A percentile compares a stretch with the other conserved stretches of the same genome.
These are phyloP conservation scores for Gallinago media DNA, from an alignment of 2,113 vertebrate genomes.

Conservation along the genomic window DNA sequence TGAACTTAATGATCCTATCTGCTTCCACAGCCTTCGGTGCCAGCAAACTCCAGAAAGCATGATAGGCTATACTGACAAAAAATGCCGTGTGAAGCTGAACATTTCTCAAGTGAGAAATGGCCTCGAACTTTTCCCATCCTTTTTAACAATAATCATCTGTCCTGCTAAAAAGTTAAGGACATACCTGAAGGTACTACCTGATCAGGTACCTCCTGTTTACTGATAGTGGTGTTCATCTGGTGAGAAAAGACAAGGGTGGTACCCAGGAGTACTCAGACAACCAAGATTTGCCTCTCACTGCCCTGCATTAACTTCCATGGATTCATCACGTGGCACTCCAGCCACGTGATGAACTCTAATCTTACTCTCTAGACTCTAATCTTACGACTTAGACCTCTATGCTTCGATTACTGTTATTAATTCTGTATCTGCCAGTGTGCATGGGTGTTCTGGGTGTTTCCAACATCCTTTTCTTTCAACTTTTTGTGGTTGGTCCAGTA, in stretches of 20 bases:
- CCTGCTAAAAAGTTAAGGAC: background rate
- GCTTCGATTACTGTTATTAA: background rate
- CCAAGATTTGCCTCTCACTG: background rate
- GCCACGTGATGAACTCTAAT: background rate
- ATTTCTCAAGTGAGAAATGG: background rate
- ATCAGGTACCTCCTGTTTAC: background rate
- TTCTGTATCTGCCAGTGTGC: background rate
- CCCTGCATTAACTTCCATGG: background rate
- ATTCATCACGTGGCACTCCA: background rate
- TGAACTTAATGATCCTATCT: background rate
- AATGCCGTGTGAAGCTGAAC: background rate
- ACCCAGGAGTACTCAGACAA: background rate
- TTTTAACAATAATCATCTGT: background rate
- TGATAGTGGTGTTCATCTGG: background rate
- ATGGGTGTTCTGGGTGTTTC: background rate
- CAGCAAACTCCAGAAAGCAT: background rate
- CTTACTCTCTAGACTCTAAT: background rate
- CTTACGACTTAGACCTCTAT: background rate
- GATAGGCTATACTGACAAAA: background rate
- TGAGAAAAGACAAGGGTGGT: background rate
- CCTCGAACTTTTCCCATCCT: fast-evolving
- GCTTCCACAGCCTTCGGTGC: background rate
- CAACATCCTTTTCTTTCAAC: background rate
- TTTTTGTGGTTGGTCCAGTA: background rate
- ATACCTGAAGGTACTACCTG: background rate